Conservation (phyloP, 2,113 vertebrate species). For the Phocoena phocoena region DNA sequence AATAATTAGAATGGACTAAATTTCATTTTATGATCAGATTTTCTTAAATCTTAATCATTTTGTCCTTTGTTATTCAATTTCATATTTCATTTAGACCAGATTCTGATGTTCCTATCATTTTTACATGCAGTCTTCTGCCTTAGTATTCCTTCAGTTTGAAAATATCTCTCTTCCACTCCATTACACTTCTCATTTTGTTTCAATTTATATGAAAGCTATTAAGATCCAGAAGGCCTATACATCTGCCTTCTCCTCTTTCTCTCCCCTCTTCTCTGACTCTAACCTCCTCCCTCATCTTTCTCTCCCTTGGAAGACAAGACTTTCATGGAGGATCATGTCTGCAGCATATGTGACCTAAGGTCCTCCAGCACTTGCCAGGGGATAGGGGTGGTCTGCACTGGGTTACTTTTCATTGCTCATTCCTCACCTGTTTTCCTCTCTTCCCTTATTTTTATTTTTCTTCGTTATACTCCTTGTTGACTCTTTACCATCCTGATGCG, state of each 20-base stretch:
- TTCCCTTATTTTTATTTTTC: neutral
- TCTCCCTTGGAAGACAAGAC: neutral
- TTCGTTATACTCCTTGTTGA: neutral
- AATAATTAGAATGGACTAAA: slow-evolving; percentile 47
- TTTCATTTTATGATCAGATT: slow-evolving; percentile 40
- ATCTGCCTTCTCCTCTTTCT: neutral
- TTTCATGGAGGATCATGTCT: neutral
- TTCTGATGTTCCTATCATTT: slow-evolving; percentile 52
- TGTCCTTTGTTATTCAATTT: slow-evolving; percentile 45
- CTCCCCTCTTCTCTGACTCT: neutral
- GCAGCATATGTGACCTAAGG: neutral
- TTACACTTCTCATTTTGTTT: slow-evolving; percentile 66
- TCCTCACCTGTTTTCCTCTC: neutral
- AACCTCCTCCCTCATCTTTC: neutral
- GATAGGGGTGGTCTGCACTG: neutral
- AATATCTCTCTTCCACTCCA: slow-evolving; percentile 44
- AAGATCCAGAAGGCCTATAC: slow-evolving; percentile 5
- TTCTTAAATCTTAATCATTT: slow-evolving; percentile 52
- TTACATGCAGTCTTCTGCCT: neutral
- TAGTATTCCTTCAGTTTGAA: slow-evolving; percentile 32
- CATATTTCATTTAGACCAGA: slow-evolving; percentile 46
- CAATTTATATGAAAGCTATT: slow-evolving; percentile 64
- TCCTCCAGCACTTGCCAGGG: neutral
- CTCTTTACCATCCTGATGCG: neutral
- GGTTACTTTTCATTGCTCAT: neutral